A percentile compares a stretch with the other conserved stretches of the same genome.
Conservation (phyloP, 2,113 vertebrate species). For the Nesogale talazaci region DNA sequence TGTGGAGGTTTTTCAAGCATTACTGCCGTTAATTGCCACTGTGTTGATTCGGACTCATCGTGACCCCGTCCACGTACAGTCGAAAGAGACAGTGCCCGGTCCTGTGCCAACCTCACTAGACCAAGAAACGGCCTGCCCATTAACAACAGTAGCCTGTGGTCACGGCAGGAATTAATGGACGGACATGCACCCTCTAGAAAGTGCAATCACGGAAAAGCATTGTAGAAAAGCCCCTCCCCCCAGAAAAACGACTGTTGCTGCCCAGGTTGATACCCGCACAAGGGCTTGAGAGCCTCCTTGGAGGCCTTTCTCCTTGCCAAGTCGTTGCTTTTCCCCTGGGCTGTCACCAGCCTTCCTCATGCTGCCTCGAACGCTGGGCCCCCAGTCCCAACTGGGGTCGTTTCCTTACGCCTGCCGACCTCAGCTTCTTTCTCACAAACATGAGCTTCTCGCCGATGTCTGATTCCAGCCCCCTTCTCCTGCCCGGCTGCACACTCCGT, state of each 20-base stretch:
- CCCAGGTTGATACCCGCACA: too few relatives aligned
- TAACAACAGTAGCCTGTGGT: too few relatives aligned
- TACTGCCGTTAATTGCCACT: too few relatives aligned
- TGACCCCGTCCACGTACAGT: too few relatives aligned
- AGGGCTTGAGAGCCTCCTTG: constrained; percentile 43
- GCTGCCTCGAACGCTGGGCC: neutral
- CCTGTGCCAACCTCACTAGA: too few relatives aligned
- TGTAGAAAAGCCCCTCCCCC: constrained; percentile 47
- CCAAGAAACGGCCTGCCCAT: too few relatives aligned
- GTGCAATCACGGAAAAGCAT: neutral
- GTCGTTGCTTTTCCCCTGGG: constrained; percentile 32
- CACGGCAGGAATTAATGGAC: too few relatives aligned
- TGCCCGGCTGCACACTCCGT: neutral
- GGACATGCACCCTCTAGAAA: too few relatives aligned
- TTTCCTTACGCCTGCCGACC: neutral
- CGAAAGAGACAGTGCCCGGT: too few relatives aligned
- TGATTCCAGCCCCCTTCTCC: neutral
- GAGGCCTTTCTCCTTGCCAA: constrained; percentile 44
- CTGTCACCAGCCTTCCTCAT: constrained; percentile 32
- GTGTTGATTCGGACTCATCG: too few relatives aligned
- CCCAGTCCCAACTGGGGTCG: neutral
- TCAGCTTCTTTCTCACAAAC: constrained; percentile 3
- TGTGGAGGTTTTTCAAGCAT: too few relatives aligned
- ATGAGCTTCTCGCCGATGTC: neutral
- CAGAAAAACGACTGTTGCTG: neutral